Conservation (phyloP, 2,797 vertebrate species). For the Anabas testudineus region DNA sequence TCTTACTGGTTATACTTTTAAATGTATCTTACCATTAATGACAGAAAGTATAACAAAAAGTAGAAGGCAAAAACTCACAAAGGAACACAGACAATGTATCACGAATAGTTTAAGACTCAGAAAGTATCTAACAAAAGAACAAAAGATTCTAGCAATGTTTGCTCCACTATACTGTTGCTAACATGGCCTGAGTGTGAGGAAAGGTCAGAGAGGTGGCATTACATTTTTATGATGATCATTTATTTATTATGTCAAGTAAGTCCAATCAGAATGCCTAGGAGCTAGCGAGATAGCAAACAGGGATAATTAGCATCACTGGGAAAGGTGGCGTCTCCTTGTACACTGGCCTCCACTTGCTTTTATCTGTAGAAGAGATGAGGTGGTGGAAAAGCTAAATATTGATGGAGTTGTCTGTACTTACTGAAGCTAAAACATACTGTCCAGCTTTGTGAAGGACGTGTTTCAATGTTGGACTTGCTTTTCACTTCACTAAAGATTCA, state of each 20-base stretch:
- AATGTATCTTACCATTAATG: conserved; percentile 19
- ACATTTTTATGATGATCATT: conserved; percentile 86
- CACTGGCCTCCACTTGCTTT: conserved; percentile 75
- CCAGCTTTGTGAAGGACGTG: conserved; percentile 52
- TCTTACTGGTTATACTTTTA: conserved; percentile 1
- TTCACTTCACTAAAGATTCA: conserved; percentile 34
- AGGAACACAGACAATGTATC: conserved; percentile 61
- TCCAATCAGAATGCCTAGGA: conserved; percentile 84
- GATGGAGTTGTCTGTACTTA: conserved; percentile 63
- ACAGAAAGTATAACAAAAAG: conserved; percentile 31
- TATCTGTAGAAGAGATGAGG: conserved; percentile 76
- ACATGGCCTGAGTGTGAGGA: conserved; percentile 70
- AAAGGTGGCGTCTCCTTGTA: conserved; percentile 82
- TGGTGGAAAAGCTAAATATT: conserved; percentile 75
- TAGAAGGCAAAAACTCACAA: conserved; percentile 30
- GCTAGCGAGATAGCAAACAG: conserved; percentile 78
- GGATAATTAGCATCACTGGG: conserved; percentile 88
- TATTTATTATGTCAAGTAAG: conserved; percentile 88
- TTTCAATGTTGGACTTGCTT: conserved; percentile 37
- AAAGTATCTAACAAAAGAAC: conserved; percentile 69
- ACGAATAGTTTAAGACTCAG: conserved; percentile 65
- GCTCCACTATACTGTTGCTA: conserved; percentile 70
- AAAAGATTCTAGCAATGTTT: conserved; percentile 72
- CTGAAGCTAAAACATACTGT: conserved; percentile 72
- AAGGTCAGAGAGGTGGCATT: conserved; percentile 81